Evolutionary conservation across 2,888 invertebrate genomes (phyloP), one percentile per base, ranked within the genome.

Genomic region (Agrilus biguttatus): DNA sequence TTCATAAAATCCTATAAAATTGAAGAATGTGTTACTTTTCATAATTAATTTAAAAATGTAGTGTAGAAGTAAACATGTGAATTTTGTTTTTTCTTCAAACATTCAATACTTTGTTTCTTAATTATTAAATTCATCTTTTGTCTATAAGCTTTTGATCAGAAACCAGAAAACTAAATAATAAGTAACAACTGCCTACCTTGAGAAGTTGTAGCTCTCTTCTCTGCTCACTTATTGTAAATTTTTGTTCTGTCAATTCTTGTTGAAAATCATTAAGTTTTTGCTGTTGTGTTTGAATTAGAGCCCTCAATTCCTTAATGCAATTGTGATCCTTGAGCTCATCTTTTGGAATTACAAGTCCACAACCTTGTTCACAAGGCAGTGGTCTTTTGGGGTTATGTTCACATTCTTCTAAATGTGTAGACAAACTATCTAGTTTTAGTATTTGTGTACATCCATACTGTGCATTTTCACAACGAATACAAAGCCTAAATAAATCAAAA

Each of bases 291-390:
- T 85, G 80, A 48, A 93, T 85, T 37, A 92, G 69, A 7, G 80
- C 77, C 33, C 93, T 75, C 23, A 96, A 67, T 63, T 93, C 93
- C 46, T 85, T 74, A 14, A 93, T 85, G 65, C 95, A 96, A 63
- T 95, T 93, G 66, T 96, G 95, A 55, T 90, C 89, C 61, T 87
- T 83, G 1, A 93, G 66, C 67, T 93, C 92, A 68, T 95, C 93
- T 69, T 93, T 95, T 8, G 95, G 93, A 57, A 95, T 87, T 42
- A 92, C 83, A 39, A 93, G 75, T 17, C 92, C 93, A 59, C 95
- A 96, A 14, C 95, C 95, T 51, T 85, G 82, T 57, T 92, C 92
- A 65, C 95, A 96, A 34, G 86, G 84, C 58, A 92, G 78, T 13
- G 92, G 92, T 58, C 91, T 75, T 66, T 93, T 93, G 0, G 95